Percentiles rank a stretch among this genome's conserved stretches.
Conservation (phyloP, 1,140 invertebrate species). For the Diorhabda elongata region DNA sequence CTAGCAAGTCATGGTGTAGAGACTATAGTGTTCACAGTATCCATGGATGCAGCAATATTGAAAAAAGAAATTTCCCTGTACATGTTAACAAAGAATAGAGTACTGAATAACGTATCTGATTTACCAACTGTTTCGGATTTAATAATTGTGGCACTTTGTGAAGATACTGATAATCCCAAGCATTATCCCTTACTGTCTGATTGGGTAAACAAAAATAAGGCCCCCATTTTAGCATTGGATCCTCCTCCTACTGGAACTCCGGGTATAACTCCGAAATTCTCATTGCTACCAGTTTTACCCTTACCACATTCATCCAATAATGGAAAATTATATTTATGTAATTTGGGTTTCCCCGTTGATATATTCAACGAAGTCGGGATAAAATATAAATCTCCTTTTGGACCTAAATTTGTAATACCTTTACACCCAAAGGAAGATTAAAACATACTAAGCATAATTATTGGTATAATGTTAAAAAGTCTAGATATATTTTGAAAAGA, state of each 20-base stretch:
- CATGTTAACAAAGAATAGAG: slow-evolving; percentile 57
- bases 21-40: slow-evolving; percentile 59
- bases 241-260: slow-evolving; percentile 66
- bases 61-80: slow-evolving; percentile 61
- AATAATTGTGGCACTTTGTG: slow-evolving; percentile 63
- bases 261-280: slow-evolving; percentile 68
- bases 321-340: slow-evolving; percentile 82
- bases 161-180: slow-evolving; percentile 45
- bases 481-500: too few species aligned
- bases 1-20: slow-evolving; percentile 77
- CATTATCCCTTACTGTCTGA: slow-evolving; percentile 50
- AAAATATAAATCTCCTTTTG: slow-evolving; percentile 82
- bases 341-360: slow-evolving; percentile 75
- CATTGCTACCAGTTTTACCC: slow-evolving; percentile 70
- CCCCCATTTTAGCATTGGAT: slow-evolving; percentile 78
- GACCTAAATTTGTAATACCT: slow-evolving; percentile 81
- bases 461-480: too few species aligned
- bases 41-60: slow-evolving; percentile 29
- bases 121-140: slow-evolving; percentile 63
- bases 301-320: slow-evolving; percentile 64
- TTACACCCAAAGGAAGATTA: slow-evolving; percentile 60
- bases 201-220: slow-evolving; percentile 69
- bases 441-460: background rate
- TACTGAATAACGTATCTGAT: slow-evolving; percentile 51
- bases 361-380: slow-evolving; percentile 75